phyloP scores from a whole-genome alignment of 2,113 vertebrate genomes.

The Circaetus cinerascens region DNA sequence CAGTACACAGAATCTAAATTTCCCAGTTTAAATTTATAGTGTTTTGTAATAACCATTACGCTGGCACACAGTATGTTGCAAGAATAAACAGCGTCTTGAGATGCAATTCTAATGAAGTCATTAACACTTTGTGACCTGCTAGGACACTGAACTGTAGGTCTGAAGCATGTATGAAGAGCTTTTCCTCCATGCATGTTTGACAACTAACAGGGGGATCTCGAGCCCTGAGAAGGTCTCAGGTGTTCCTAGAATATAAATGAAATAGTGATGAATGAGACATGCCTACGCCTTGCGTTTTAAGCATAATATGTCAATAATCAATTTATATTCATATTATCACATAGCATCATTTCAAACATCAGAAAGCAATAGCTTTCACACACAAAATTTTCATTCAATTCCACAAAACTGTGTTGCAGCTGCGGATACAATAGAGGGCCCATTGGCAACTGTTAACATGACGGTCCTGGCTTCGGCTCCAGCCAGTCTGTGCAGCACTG shows the following conservation, averaged over 20 bases:
- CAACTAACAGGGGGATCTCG: background rate
- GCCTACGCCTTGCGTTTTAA: background rate
- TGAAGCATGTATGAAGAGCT: background rate
- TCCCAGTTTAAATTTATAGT: background rate
- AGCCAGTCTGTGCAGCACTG: background rate
- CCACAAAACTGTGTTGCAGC: background rate
- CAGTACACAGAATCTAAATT: fast-evolving
- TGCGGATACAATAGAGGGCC: background rate
- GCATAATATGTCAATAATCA: background rate
- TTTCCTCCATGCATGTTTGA: background rate
- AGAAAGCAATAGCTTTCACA: background rate
- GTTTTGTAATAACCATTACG: background rate
- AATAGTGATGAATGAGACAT: background rate
- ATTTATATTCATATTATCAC: background rate
- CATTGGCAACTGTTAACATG: background rate
- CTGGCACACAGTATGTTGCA: background rate
- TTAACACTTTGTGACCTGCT: background rate
- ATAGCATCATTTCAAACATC: background rate
- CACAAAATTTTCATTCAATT: background rate
- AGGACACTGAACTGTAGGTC: background rate
- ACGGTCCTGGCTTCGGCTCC: background rate
- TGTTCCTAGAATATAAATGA: background rate
- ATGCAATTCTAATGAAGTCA: background rate
- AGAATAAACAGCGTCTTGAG: background rate
- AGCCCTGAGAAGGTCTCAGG: background rate